These are phyloP conservation scores for Acrossocheilus fasciatus DNA, from an alignment of 2,797 vertebrate species.

Conservation along the genomic window DNA sequence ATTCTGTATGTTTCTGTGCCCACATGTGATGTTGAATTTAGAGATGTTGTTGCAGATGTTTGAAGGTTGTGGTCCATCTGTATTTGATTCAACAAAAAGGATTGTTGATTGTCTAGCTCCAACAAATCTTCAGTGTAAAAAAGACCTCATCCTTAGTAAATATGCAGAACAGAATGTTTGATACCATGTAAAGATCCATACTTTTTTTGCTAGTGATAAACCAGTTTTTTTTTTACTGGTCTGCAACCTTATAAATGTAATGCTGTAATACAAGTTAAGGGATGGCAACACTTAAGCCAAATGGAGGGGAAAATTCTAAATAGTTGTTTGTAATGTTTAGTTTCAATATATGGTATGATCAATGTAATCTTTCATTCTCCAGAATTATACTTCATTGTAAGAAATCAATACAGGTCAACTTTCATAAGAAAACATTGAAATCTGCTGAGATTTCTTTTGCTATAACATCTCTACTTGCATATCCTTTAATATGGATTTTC, in stretches of 20 bases:
- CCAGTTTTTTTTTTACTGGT: not conserved
- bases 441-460: conserved; percentile 7
- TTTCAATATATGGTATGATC: not conserved
- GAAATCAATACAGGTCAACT: not conserved
- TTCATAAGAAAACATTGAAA: conserved; percentile 8
- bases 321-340: conserved; percentile 15
- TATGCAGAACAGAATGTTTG: not conserved
- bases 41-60: conserved; percentile 19
- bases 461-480: not conserved
- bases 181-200: not conserved
- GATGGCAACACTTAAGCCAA: not conserved
- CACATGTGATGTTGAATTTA: conserved; percentile 25
- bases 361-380: not conserved
- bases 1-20: conserved; percentile 22
- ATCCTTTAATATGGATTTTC: not conserved
- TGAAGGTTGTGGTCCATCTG: conserved; percentile 23
- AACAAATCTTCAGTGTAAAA: not conserved
- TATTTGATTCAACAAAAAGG: conserved; percentile 6
- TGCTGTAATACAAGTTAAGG: not conserved
- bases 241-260: conserved; percentile 5
- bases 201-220: not conserved
- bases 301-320: not conserved
- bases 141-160: conserved; percentile 16
- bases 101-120: not conserved
- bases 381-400: conserved; percentile 2